Evolutionary conservation across 2,797 vertebrate species (phyloP).

Genomic region (Chelon auratus): DNA sequence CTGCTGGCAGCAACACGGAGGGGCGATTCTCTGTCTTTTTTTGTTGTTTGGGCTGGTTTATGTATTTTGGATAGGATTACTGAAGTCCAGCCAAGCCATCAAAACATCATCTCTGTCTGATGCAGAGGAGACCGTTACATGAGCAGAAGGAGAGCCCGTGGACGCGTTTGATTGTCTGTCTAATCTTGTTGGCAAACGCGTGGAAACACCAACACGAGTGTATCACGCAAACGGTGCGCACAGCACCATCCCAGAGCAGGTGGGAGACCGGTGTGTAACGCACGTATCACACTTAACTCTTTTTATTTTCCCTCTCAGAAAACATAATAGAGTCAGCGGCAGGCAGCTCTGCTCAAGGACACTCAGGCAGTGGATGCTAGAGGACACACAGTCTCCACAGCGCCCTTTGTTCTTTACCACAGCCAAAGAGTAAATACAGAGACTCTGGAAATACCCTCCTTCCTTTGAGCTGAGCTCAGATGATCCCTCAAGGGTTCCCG

Average conservation of each 20-base stretch:
- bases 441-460: slow-evolving; percentile 50
- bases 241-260: too few relatives aligned
- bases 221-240: not conserved
- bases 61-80: not conserved
- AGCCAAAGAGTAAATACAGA: slow-evolving; percentile 49
- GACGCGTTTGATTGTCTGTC: too few relatives aligned
- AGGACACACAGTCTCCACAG: slow-evolving; percentile 33
- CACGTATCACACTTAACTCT: not conserved
- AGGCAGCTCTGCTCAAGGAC: slow-evolving; percentile 53
- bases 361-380: slow-evolving; percentile 36
- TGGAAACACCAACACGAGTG: not conserved
- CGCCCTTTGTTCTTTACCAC: slow-evolving; percentile 41
- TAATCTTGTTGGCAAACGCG: not conserved
- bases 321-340: slow-evolving; percentile 44
- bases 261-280: too few relatives aligned
- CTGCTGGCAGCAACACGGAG: too few relatives aligned
- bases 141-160: not conserved
- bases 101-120: not conserved
- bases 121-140: not conserved
- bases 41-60: not conserved
- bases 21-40: not conserved
- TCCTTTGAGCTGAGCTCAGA: slow-evolving; percentile 22
- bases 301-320: slow-evolving; percentile 7
- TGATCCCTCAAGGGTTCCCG: slow-evolving; percentile 55
- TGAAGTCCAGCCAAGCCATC: not conserved